Evolutionary conservation across 2,797 vertebrate genomes (phyloP), one percentile per base, ranked within the genome.

Genomic region (Orientallactaga sibirica): DNA sequence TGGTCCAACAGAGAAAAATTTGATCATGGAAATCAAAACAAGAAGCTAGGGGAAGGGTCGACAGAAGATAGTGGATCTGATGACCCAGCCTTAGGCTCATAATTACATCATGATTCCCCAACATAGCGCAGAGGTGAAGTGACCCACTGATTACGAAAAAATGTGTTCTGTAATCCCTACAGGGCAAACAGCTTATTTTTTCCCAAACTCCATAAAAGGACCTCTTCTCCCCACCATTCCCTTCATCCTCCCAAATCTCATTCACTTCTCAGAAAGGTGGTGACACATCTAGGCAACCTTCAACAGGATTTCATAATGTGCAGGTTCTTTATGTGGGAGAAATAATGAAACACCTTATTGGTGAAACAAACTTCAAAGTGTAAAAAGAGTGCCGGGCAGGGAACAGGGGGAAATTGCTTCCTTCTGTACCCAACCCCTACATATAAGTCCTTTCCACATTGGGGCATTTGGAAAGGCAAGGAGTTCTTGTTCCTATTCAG

Each of bases 331-430:
- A 71, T 61, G 75, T 66, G 73, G 64, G 68, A 88, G 58, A 96
- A 97, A 97, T 96, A 97, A 96, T 66, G 90, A 96, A 97, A 95
- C 94, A 96, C 91, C 85, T 97, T 97, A 95, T 82, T 71, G 94
- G 58, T 10, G 84, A 92, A 97, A 90, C 61, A 95, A 95, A 95
- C 85, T 92, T 41, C 92, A 89, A 84, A 94, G 88, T 87, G 43
- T 79, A 91, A 94, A 92, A 82, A 73, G n/a, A 66, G 67, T 18
- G 77, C 75, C 70, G n/a, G 48, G 58, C 55, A 70, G 37, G 79
- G 52, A 93, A 84, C 1, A 12, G 75, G 67, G 90, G 37, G 22
- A 88, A 96, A 95, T 88, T 33, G n/a, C 41, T 90, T 95, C 88
- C 83, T 78, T 84, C 82, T 92, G 67, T 67, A 52, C 0, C 76